These are phyloP conservation scores for Zaprionus lineosus DNA, from an alignment of 2,888 invertebrate species.

Conservation along the genomic window DNA sequence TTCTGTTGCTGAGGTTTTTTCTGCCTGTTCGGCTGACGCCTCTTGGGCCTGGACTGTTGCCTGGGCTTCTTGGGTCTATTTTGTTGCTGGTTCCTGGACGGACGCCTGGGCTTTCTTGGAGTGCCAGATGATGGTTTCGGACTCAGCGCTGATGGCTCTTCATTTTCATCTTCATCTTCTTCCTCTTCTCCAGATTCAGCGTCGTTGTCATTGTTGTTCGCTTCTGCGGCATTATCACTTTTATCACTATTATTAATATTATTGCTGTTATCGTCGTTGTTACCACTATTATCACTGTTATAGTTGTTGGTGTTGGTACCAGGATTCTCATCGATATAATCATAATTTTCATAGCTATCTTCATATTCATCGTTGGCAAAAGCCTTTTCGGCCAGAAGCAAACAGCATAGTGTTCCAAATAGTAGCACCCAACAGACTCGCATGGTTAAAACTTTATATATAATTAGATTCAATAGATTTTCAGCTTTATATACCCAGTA, in stretches of 20 bases:
- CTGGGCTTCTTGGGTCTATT: background rate
- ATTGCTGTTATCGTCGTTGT: background rate
- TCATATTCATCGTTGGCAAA: background rate
- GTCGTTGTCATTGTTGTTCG: too few relatives aligned
- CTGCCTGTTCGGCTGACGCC: background rate
- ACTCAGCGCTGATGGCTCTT: too few relatives aligned
- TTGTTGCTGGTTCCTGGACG: too few relatives aligned
- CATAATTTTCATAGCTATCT: background rate
- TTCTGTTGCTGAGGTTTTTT: background rate
- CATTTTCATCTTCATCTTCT: background rate
- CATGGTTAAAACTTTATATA: conserved; percentile 14
- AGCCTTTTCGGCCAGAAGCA: background rate
- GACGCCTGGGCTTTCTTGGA: too few relatives aligned
- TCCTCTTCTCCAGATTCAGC: background rate
- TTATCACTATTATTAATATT: background rate
- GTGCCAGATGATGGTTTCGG: too few relatives aligned
- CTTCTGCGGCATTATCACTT: background rate
- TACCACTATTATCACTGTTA: background rate
- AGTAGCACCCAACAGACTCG: conserved; percentile 8
- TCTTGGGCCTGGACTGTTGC: background rate
- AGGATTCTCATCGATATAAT: background rate
- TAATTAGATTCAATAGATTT: background rate
- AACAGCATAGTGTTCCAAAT: conserved; percentile 6
- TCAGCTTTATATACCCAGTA: too few relatives aligned
- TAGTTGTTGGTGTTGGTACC: too few relatives aligned